A percentile compares a stretch with the other conserved stretches of the same genome.
phyloP scores from a whole-genome alignment of 1,140 invertebrate species.

The Drosophila erecta region DNA sequence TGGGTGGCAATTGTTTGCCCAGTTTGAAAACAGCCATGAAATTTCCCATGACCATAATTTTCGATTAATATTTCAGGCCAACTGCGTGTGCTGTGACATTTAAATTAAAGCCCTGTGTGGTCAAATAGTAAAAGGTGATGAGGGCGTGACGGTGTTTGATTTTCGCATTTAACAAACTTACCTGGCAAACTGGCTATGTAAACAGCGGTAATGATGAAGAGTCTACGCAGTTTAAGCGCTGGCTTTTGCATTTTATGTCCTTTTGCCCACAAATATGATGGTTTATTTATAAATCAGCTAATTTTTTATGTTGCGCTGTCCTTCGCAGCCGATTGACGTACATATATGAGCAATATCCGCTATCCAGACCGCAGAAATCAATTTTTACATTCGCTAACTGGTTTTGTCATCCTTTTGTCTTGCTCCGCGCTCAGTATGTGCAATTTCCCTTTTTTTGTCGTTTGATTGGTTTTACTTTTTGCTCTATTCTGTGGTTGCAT shows the following conservation, averaged over 20 bases:
- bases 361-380: slow-evolving; percentile 72
- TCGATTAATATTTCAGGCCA: slow-evolving; percentile 32
- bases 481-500: slow-evolving; percentile 69
- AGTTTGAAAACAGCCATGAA: slow-evolving; percentile 4
- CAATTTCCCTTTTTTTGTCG: slow-evolving; percentile 64
- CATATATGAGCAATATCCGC: slow-evolving; percentile 52
- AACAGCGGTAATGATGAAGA: slow-evolving; percentile 47
- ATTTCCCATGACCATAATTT: not conserved
- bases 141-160: not conserved
- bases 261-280: slow-evolving; percentile 18
- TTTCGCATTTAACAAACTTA: slow-evolving; percentile 33
- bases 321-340: slow-evolving; percentile 39
- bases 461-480: slow-evolving; percentile 47
- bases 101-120: slow-evolving; percentile 10
- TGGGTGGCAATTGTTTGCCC: not conserved
- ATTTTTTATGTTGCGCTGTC: slow-evolving; percentile 26
- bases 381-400: slow-evolving; percentile 71
- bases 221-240: slow-evolving; percentile 38
- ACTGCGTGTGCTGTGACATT: not conserved
- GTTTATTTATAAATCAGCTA: slow-evolving; percentile 39
- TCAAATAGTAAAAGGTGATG: not conserved
- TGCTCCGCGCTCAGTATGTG: slow-evolving; percentile 22
- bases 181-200: slow-evolving; percentile 65
- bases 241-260: slow-evolving; percentile 43
- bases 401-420: slow-evolving; percentile 38